phyloP scores from a whole-genome alignment of 1,140 invertebrate genomes.

The Amyelois transitella region DNA sequence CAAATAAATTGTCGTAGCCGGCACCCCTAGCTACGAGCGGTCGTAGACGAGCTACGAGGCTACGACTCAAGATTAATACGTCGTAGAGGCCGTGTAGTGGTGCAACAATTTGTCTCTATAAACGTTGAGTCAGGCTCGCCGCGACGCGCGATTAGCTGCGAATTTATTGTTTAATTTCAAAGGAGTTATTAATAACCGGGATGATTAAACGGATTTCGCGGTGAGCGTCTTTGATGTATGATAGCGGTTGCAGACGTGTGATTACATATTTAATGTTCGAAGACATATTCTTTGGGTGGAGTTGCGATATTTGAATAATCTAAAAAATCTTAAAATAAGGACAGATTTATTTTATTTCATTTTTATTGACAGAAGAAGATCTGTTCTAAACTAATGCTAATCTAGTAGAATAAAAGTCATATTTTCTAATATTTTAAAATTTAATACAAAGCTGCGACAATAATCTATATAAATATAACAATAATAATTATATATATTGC shows the following conservation, averaged over 20 bases:
- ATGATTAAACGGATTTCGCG: slow-evolving; percentile 70
- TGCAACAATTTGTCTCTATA: slow-evolving; percentile 74
- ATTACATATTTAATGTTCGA: slow-evolving; percentile 15
- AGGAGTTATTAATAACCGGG: slow-evolving; percentile 69
- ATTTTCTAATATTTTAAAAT: too few species aligned
- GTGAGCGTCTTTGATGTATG: slow-evolving; percentile 62
- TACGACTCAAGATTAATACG: slow-evolving; percentile 65
- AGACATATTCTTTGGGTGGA: neutral
- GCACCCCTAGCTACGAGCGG: slow-evolving; percentile 28
- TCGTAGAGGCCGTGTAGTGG: slow-evolving; percentile 57
- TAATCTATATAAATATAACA: too few species aligned
- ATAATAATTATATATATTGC: too few species aligned
- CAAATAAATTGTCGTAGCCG: slow-evolving; percentile 1
- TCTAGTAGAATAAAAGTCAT: too few species aligned
- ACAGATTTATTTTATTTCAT: too few species aligned
- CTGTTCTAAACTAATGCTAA: too few species aligned
- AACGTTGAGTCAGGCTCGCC: slow-evolving; percentile 70
- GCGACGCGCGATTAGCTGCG: slow-evolving; percentile 64
- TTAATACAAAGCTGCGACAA: too few species aligned
- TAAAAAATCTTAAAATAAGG: too few species aligned
- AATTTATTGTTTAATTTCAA: slow-evolving; percentile 74
- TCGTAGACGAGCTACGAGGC: slow-evolving; percentile 19
- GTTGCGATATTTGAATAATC: too few species aligned
- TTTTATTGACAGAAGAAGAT: too few species aligned
- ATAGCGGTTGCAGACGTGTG: slow-evolving; percentile 26